These are phyloP conservation scores for Invenusta paracnida DNA, from an alignment of 2,888 invertebrate genomes.

Conservation along the genomic window DNA sequence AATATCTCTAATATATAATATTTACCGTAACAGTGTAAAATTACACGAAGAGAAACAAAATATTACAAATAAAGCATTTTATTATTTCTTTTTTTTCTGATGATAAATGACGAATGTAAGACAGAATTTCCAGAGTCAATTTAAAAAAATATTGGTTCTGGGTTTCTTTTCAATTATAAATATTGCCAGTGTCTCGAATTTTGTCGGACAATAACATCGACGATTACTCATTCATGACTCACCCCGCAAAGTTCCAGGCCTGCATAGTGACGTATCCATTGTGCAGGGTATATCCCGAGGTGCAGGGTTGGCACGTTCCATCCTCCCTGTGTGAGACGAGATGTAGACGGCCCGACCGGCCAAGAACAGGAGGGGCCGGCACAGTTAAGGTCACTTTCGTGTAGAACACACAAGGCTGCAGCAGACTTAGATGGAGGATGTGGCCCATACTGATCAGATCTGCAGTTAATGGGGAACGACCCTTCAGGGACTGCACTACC, in stretches of 20 bases:
- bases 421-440: slow-evolving; percentile 49
- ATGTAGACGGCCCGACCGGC: slow-evolving; percentile 50
- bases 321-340: slow-evolving; percentile 54
- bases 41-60: too few species aligned
- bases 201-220: too few species aligned
- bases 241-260: slow-evolving; percentile 55
- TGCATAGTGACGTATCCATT: slow-evolving; percentile 52
- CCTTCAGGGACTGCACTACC: slow-evolving; percentile 44
- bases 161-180: too few species aligned
- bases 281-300: slow-evolving; percentile 50
- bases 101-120: too few species aligned
- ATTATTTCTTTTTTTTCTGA: too few species aligned
- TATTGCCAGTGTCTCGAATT: too few species aligned
- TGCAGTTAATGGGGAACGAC: slow-evolving; percentile 45
- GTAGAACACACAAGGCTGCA: slow-evolving; percentile 14
- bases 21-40: too few species aligned
- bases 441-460: slow-evolving; percentile 54
- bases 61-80: too few species aligned
- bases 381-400: slow-evolving; percentile 52
- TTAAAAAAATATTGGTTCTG: too few species aligned
- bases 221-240: too few species aligned
- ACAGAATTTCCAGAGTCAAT: too few species aligned
- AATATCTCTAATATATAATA: too few species aligned
- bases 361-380: slow-evolving; percentile 50
- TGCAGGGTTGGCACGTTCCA: slow-evolving; percentile 53